These are phyloP conservation scores for Heteronetta atricapilla DNA, from an alignment of 2,113 vertebrate genomes.

Conservation along the genomic window DNA sequence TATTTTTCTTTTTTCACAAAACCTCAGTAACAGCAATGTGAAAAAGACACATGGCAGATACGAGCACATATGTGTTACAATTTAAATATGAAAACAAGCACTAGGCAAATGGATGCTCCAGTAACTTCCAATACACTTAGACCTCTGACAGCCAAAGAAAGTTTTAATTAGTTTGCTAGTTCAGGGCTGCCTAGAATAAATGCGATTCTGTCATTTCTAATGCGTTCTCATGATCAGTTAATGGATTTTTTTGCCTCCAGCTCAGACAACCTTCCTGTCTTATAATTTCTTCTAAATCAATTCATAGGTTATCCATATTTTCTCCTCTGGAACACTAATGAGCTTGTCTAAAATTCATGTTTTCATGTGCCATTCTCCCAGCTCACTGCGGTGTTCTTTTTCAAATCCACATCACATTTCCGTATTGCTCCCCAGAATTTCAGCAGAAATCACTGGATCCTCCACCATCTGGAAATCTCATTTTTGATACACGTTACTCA, in stretches of 20 bases:
- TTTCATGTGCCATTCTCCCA: background rate
- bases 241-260: slow-evolving; percentile 1
- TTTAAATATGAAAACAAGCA: background rate
- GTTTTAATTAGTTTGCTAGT: slow-evolving; percentile 57
- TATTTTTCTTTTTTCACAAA: background rate
- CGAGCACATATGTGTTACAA: background rate
- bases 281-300: slow-evolving; percentile 31
- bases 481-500: background rate
- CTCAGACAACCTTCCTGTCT: slow-evolving; percentile 10
- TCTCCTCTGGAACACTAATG: slow-evolving; percentile 22
- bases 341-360: slow-evolving; percentile 17
- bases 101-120: background rate
- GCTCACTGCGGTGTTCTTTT: background rate
- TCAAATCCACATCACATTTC: background rate
- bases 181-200: slow-evolving; percentile 17
- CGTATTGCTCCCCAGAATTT: background rate
- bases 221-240: background rate
- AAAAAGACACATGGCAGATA: background rate
- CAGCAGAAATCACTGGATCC: background rate
- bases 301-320: slow-evolving; percentile 18
- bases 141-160: slow-evolving; percentile 24
- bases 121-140: background rate
- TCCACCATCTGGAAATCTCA: background rate
- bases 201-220: slow-evolving; percentile 44
- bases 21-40: background rate